A percentile compares a stretch with the other conserved stretches of the same genome.
phyloP scores from a whole-genome alignment of 2,888 invertebrate species.

The Diplolepis rosae region DNA sequence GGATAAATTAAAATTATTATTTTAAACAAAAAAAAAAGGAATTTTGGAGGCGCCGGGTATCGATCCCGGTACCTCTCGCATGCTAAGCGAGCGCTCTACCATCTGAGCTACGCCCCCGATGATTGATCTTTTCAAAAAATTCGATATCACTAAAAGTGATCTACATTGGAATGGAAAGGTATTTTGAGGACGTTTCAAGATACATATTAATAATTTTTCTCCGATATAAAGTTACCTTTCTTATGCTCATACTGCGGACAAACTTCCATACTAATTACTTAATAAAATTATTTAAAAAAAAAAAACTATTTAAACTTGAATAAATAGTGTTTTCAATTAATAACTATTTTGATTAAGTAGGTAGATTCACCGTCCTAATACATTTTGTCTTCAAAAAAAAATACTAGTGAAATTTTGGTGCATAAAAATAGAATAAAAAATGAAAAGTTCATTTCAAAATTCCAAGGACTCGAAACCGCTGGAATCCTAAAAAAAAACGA shows the following conservation, averaged over 20 bases:
- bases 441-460: no score
- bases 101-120: constrained; percentile 70
- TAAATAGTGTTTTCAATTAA: no score
- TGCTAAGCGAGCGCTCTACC: constrained; percentile 73
- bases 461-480: no score
- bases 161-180: not conserved
- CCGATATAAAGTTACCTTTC: not conserved
- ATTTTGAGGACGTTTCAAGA: not conserved
- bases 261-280: no score
- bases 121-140: not conserved
- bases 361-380: no score
- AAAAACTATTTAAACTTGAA: no score
- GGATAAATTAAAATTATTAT: not conserved
- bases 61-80: constrained; percentile 72
- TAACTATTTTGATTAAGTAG: no score
- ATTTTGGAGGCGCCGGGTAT: constrained; percentile 68
- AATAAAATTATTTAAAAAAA: no score
- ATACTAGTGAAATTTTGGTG: no score
- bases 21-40: constrained; percentile 44
- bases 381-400: no score
- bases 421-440: no score
- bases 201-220: not conserved
- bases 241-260: not conserved
- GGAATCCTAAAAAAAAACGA: no score
- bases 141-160: not conserved